These are phyloP conservation scores for Ophiodon elongatus DNA, from an alignment of 2,113 vertebrate genomes.

Conservation along the genomic window DNA sequence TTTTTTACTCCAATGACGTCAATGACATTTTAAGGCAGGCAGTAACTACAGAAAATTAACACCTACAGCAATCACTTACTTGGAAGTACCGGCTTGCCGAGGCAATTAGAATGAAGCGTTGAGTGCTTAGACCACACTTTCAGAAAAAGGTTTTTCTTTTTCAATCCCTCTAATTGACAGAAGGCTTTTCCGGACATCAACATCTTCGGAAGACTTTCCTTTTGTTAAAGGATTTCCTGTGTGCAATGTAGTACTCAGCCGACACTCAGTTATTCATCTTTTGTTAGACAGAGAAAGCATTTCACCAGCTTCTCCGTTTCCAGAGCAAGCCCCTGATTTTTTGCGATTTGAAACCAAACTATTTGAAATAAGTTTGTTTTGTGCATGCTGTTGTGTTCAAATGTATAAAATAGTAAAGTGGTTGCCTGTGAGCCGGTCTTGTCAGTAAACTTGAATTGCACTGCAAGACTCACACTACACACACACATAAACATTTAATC, in stretches of 20 bases:
- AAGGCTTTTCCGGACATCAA: slow-evolving; percentile 56
- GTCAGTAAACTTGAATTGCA: background rate
- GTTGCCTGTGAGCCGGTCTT: background rate
- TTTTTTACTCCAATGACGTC: slow-evolving; percentile 61
- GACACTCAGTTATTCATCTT: background rate
- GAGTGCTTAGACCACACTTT: slow-evolving; percentile 43
- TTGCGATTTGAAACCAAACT: background rate
- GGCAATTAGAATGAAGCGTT: slow-evolving; percentile 67
- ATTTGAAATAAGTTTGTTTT: slow-evolving; percentile 3
- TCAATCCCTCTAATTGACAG: slow-evolving; percentile 11
- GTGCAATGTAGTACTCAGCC: background rate
- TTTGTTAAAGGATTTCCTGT: slow-evolving; percentile 62
- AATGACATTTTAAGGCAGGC: slow-evolving; percentile 66
- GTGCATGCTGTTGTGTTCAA: background rate
- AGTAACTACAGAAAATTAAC: slow-evolving; percentile 66
- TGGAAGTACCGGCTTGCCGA: slow-evolving; percentile 60
- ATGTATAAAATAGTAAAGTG: background rate
- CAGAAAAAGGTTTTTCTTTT: slow-evolving; percentile 34
- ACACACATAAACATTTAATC: background rate
- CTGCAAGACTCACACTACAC: background rate
- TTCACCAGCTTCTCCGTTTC: background rate
- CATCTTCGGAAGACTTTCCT: slow-evolving; percentile 15
- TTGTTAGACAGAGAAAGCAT: background rate
- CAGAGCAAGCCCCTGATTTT: background rate
- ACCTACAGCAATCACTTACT: slow-evolving; percentile 71